Evolutionary conservation across 2,113 vertebrate genomes (phyloP).

Genomic region (Xiphorhynchus elegans): DNA sequence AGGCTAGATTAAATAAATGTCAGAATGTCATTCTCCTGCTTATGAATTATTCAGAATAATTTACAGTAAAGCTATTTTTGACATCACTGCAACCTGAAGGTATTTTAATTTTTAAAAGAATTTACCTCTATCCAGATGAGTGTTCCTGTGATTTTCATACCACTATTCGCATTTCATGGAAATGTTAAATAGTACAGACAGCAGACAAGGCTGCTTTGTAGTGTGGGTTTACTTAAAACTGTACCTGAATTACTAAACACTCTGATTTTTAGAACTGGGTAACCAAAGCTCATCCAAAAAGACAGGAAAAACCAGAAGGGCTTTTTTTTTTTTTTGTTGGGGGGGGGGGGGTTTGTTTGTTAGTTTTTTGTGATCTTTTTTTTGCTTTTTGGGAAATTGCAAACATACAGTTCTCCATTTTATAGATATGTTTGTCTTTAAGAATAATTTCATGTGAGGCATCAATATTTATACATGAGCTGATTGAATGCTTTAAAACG

Average conservation of each 20-base stretch:
- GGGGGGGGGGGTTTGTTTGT: not conserved
- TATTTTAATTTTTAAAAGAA: constrained; percentile 17
- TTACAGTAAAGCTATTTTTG: constrained; percentile 16
- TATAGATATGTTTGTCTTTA: not conserved
- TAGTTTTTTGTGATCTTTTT: not conserved
- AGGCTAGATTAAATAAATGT: constrained; percentile 18
- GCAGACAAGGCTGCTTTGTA: not conserved
- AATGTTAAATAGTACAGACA: not conserved
- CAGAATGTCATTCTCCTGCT: constrained; percentile 20
- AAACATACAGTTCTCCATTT: not conserved
- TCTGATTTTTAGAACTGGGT: not conserved
- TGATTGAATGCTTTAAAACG: not conserved
- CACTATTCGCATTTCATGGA: not conserved
- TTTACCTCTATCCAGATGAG: not conserved
- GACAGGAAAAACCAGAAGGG: not conserved
- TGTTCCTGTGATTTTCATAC: not conserved
- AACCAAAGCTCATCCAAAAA: not conserved
- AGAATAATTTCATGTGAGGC: not conserved
- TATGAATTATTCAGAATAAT: constrained; percentile 47
- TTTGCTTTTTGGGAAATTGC: not conserved
- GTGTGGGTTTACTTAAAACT: not conserved
- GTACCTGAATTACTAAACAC: not conserved
- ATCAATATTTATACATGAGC: not conserved
- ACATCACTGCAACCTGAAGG: not conserved
- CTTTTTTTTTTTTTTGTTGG: not conserved